A percentile compares a stretch with the other conserved stretches of the same genome.
phyloP scores from a whole-genome alignment of 1,140 invertebrate species.

The Solenopsis invicta region DNA sequence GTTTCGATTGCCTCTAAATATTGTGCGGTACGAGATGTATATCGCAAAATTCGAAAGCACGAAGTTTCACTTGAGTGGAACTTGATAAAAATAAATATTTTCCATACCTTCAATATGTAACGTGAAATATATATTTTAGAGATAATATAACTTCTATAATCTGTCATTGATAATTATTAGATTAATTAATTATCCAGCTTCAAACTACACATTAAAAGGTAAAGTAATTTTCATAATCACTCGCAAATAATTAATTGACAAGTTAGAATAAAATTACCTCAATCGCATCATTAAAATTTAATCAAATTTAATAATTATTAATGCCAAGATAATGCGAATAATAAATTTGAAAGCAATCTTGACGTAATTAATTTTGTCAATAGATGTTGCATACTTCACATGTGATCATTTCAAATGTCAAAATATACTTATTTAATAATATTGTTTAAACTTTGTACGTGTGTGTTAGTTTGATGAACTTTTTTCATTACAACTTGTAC shows the following conservation, averaged over 20 bases:
- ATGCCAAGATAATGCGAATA: neutral
- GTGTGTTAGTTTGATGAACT: neutral
- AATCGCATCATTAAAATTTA: neutral
- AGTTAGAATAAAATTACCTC: neutral
- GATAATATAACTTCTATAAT: neutral
- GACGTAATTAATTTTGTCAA: neutral
- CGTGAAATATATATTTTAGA: neutral
- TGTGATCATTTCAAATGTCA: conserved; percentile 4
- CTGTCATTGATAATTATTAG: conserved; percentile 3
- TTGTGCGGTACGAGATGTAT: neutral
- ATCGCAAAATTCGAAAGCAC: neutral
- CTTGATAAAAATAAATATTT: neutral
- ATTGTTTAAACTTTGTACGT: neutral
- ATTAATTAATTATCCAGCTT: neutral
- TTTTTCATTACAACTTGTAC: conserved; percentile 30
- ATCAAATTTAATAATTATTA: neutral
- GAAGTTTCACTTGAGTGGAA: neutral
- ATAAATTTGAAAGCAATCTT: neutral
- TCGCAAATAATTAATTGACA: neutral
- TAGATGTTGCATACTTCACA: neutral
- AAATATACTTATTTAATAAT: neutral
- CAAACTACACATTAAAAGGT: neutral
- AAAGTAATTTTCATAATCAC: conserved; percentile 36
- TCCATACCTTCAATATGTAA: neutral
- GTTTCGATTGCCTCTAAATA: neutral